Base-by-base conservation (phyloP, 2,888 invertebrate species). In the Melinaea menophilus region DNA sequence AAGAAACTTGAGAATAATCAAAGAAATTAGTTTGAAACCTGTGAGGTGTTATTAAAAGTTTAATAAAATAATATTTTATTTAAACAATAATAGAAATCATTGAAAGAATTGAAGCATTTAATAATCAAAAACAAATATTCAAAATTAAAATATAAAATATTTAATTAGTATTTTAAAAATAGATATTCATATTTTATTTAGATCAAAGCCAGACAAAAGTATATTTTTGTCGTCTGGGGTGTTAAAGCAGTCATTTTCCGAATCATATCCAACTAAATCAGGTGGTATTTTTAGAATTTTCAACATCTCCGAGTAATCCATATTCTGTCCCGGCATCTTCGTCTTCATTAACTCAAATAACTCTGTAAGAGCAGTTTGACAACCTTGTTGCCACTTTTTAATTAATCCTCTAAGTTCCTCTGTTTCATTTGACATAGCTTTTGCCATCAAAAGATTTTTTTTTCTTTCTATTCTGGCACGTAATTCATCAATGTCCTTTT, bases 351-450 rank as follows among this genome's bases (percentile, higher is more conserved):
- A 68, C 47, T 85, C 85, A 73, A 92, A 82, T 12, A 92, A 78
- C 63, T 92, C 89, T 64, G 84, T 80, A 22, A 93, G 73, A 0
- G 92, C 92, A 71, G 85, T 84, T 68, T 91, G 91, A 67, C 92
- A 92, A 1, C 91, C 92, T 61, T 79, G 85, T 69, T 90, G 89
- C 92, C 92, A 93, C 70, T 86, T 91, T 63, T 88, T 85, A 37
- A 92, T 92, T 35, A 91, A 77, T 48, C 68, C 77, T 64, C 86
- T 75, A 5, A 93, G 71, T 73, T 92, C 92, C 66, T 85, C 85
- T 0, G 88, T 85, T 48, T 92, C 91, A 58, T 87, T 82, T 22
- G 85, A 81, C 65, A 84, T 77, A 35, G 83, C 73, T 73, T 82
- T 80, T 0, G 85, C 85, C 59, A 88, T 56, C 1, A 90, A 76